Percentiles rank a stretch among this genome's conserved stretches.
Conservation (phyloP, 2,113 vertebrate species). For the Lepidothrix coronata region DNA sequence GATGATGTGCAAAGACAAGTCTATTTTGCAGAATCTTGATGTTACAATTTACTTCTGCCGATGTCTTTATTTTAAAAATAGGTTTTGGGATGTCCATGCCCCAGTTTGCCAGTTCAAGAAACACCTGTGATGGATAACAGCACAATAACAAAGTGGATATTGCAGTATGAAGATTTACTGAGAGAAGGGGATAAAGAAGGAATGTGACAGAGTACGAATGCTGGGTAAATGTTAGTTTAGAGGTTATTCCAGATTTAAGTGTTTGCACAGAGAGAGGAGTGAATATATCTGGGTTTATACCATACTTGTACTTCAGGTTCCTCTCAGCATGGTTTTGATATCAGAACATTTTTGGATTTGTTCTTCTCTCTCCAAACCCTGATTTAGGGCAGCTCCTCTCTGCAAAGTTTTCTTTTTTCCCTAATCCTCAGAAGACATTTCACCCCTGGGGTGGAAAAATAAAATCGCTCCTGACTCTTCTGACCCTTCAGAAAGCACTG, state of each 20-base stretch:
- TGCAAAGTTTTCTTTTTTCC: not conserved
- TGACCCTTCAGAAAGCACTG: not conserved
- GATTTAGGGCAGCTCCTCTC: not conserved
- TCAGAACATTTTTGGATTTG: not conserved
- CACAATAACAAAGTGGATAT: not conserved
- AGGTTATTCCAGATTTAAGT: not conserved
- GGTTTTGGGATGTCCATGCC: not conserved
- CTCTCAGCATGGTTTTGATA: not conserved
- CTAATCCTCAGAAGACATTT: not conserved
- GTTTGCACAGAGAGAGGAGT: not conserved
- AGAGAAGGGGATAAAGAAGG: constrained; percentile 17
- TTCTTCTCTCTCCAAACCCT: not conserved
- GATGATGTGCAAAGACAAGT: not conserved
- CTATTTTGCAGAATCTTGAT: not conserved
- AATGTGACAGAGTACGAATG: not conserved
- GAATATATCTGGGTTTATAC: not conserved
- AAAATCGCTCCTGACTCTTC: not conserved
- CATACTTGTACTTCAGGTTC: not conserved
- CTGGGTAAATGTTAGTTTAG: not conserved
- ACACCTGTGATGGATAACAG: not conserved
- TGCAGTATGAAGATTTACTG: not conserved
- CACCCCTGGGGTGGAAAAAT: not conserved
- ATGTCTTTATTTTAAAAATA: not conserved
- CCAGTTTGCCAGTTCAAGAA: not conserved
- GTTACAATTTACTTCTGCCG: not conserved